A percentile compares a stretch with the other conserved stretches of the same genome.
Conservation (phyloP, 2,888 invertebrate genomes). For the Amorpha juglandis region DNA sequence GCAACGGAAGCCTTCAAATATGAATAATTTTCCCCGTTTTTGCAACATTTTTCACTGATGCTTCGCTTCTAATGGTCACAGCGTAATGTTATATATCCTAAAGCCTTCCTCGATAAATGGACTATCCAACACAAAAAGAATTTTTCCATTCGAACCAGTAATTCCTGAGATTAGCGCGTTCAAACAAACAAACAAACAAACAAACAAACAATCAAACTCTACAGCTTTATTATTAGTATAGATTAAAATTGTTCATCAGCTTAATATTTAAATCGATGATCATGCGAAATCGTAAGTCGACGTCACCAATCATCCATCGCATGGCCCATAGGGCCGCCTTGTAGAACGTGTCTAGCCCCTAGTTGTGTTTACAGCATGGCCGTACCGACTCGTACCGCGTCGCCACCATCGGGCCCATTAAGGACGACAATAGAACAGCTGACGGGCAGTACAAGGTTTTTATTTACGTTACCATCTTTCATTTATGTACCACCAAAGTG, state of each 20-base stretch:
- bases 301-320: conserved; percentile 67
- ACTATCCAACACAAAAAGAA: too few species aligned
- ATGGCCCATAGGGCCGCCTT: conserved; percentile 79
- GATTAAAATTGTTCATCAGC: conserved; percentile 35
- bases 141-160: too few species aligned
- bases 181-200: too few species aligned
- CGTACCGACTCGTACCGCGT: conserved; percentile 98
- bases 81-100: too few species aligned
- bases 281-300: conserved; percentile 53
- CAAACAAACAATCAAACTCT: too few species aligned
- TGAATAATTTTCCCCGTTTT: too few species aligned
- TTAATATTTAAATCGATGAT: conserved; percentile 1
- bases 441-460: conserved; percentile 96
- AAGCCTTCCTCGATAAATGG: too few species aligned
- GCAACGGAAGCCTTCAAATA: too few species aligned
- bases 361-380: conserved; percentile 92
- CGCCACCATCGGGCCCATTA: conserved; percentile 95
- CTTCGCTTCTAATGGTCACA: too few species aligned
- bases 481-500: conserved; percentile 34
- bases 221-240: too few species aligned
- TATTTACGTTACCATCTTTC: conserved; percentile 75
- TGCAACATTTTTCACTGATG: too few species aligned
- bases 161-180: too few species aligned
- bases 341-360: conserved; percentile 83
- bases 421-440: conserved; percentile 98